Evolutionary conservation across 2,113 vertebrate genomes (phyloP).

Genomic region (Lagopus leucura): DNA sequence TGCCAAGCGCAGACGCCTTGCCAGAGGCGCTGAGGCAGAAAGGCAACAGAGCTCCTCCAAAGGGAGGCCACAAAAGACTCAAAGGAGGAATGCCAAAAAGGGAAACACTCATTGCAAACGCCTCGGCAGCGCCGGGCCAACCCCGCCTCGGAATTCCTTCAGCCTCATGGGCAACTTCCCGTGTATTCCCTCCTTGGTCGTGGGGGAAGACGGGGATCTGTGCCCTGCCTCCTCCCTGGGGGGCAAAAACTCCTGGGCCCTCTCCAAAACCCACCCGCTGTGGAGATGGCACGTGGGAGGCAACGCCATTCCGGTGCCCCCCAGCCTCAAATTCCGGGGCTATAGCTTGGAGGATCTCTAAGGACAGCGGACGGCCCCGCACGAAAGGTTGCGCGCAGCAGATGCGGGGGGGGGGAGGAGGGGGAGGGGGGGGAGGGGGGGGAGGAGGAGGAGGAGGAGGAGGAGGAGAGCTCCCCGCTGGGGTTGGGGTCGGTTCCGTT

Average conservation of each 20-base stretch:
- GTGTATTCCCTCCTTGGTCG: conserved; percentile 80
- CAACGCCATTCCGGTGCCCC: conserved; percentile 80
- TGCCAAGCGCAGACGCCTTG: conserved; percentile 53
- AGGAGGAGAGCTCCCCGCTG: background rate
- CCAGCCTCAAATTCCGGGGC: conserved; percentile 80
- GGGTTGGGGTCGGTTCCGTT: too few relatives aligned
- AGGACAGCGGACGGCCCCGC: conserved; percentile 14
- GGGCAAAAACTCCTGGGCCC: conserved; percentile 58
- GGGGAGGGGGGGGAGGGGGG: background rate
- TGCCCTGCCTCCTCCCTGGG: conserved; percentile 81
- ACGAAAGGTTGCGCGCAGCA: background rate
- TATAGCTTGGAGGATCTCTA: conserved; percentile 65
- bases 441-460: too few relatives aligned
- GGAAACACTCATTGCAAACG: conserved; percentile 36
- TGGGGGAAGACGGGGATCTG: conserved; percentile 83
- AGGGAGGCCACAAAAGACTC: background rate
- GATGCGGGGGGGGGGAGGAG: conserved; percentile 26
- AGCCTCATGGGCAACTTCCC: conserved; percentile 82
- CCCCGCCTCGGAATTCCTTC: conserved; percentile 76
- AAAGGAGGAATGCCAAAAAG: conserved; percentile 19
- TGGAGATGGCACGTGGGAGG: conserved; percentile 84
- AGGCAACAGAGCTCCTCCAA: background rate
- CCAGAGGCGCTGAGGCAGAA: conserved; percentile 32
- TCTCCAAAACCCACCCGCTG: conserved; percentile 79
- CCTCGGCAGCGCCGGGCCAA: background rate